phyloP scores from a whole-genome alignment of 2,797 vertebrate species.

The Pempheris klunzingeri region DNA sequence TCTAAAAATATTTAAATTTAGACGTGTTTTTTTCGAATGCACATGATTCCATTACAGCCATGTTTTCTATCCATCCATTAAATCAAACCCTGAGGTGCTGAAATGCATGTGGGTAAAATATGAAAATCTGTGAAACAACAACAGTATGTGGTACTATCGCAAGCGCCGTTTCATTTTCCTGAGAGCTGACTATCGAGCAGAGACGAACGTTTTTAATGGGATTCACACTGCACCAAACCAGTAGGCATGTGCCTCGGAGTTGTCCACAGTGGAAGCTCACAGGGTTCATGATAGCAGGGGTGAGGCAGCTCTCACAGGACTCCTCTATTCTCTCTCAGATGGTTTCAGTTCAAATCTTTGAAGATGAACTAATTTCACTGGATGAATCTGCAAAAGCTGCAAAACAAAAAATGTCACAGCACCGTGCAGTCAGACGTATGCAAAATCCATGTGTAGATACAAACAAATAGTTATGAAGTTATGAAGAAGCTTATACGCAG shows the following conservation, averaged over 20 bases:
- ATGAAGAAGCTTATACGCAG: slow-evolving; percentile 24
- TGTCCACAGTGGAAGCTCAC: slow-evolving; percentile 48
- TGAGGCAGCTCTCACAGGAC: slow-evolving; percentile 35
- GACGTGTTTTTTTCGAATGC: slow-evolving; percentile 46
- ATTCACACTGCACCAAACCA: slow-evolving; percentile 60
- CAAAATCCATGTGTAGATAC: slow-evolving; percentile 20
- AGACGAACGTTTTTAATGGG: slow-evolving; percentile 59
- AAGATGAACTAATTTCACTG: slow-evolving; percentile 36
- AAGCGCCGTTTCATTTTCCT: slow-evolving; percentile 45
- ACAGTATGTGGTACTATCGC: slow-evolving; percentile 21
- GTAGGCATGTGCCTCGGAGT: slow-evolving; percentile 51
- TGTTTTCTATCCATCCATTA: slow-evolving; percentile 66
- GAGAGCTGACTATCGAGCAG: slow-evolving; percentile 59
- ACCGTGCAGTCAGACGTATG: slow-evolving; percentile 31
- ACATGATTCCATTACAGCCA: slow-evolving; percentile 41
- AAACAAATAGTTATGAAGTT: slow-evolving; percentile 2
- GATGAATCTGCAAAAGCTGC: slow-evolving; percentile 24
- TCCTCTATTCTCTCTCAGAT: slow-evolving; percentile 35
- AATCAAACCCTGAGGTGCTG: slow-evolving; percentile 62
- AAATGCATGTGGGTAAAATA: slow-evolving; percentile 47
- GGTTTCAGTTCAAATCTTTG: slow-evolving; percentile 45
- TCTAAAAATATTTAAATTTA: slow-evolving; percentile 44
- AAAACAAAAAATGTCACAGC: slow-evolving; percentile 20
- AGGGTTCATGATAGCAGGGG: slow-evolving; percentile 52
- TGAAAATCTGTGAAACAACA: slow-evolving; percentile 51